A percentile compares a stretch with the other conserved stretches of the same genome.
phyloP scores from a whole-genome alignment of 2,888 invertebrate genomes.

The Erpobdella octoculata region DNA sequence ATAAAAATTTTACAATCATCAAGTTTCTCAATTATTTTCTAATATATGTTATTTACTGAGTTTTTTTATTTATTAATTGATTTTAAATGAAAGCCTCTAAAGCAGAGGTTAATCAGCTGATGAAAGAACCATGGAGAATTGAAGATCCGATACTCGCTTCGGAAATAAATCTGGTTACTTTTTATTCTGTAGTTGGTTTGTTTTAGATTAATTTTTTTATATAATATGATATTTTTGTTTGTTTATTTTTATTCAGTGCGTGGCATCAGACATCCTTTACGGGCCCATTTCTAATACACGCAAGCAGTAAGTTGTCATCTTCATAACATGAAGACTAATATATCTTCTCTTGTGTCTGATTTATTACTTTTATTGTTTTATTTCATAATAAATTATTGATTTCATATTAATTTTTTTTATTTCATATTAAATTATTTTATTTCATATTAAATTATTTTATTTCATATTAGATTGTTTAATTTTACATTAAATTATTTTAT shows the following conservation, averaged over 20 bases:
- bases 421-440: too few relatives aligned
- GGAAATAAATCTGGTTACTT: neutral
- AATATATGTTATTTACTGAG: neutral
- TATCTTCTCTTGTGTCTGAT: too few relatives aligned
- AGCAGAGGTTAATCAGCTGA: neutral
- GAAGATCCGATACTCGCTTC: neutral
- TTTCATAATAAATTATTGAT: too few relatives aligned
- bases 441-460: too few relatives aligned
- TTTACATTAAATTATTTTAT: too few relatives aligned
- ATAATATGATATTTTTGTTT: neutral
- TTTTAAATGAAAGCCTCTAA: neutral
- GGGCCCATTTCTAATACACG: slow-evolving; percentile 69
- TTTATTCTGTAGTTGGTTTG: too few relatives aligned
- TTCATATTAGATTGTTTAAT: too few relatives aligned
- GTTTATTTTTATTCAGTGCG: slow-evolving; percentile 58
- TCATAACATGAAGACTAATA: neutral
- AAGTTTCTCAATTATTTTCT: neutral
- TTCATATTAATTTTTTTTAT: neutral
- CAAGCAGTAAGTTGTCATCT: slow-evolving; percentile 3
- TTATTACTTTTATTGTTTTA: too few relatives aligned
- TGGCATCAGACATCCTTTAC: slow-evolving; percentile 73
- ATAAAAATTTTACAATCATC: neutral
- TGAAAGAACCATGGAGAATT: neutral
- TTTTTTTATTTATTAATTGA: slow-evolving; percentile 24
- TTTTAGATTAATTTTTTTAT: neutral